Percentiles rank a stretch among this genome's conserved stretches.
Evolutionary conservation across 2,888 invertebrate genomes (phyloP).

Genomic region (Isoperla grammatica): DNA sequence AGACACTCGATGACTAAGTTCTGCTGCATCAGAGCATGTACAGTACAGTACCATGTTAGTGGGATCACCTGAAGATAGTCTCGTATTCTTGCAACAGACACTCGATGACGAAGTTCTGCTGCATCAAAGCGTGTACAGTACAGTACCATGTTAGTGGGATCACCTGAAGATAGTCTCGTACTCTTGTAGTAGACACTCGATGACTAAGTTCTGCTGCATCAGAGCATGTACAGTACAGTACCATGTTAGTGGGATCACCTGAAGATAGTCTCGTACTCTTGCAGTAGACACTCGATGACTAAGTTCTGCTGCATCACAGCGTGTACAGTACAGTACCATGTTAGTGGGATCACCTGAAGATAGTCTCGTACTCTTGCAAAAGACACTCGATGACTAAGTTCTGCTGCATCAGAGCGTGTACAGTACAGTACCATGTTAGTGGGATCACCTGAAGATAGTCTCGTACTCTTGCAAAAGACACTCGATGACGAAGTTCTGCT

Average conservation of each 20-base stretch:
- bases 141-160: constrained; percentile 60
- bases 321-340: no score
- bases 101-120: constrained; percentile 75
- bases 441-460: constrained; percentile 43
- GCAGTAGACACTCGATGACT: constrained; percentile 66
- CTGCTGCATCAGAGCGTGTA: constrained; percentile 74
- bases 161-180: constrained; percentile 44
- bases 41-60: no score
- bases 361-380: constrained; percentile 53
- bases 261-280: constrained; percentile 49
- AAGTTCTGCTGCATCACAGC: constrained; percentile 77
- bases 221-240: no score
- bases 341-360: constrained; percentile 39
- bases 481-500: constrained; percentile 75
- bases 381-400: constrained; percentile 74
- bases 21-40: constrained; percentile 76
- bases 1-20: constrained; percentile 74
- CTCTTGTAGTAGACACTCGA: constrained; percentile 63
- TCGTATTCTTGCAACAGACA: constrained; percentile 58
- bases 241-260: no score
- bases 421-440: constrained; percentile 63
- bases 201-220: constrained; percentile 74
- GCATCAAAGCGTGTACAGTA: constrained; percentile 73
- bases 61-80: constrained; percentile 41
- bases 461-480: constrained; percentile 58